These are phyloP conservation scores for Piprites chloris DNA, from an alignment of 2,113 vertebrate species.

Conservation along the genomic window DNA sequence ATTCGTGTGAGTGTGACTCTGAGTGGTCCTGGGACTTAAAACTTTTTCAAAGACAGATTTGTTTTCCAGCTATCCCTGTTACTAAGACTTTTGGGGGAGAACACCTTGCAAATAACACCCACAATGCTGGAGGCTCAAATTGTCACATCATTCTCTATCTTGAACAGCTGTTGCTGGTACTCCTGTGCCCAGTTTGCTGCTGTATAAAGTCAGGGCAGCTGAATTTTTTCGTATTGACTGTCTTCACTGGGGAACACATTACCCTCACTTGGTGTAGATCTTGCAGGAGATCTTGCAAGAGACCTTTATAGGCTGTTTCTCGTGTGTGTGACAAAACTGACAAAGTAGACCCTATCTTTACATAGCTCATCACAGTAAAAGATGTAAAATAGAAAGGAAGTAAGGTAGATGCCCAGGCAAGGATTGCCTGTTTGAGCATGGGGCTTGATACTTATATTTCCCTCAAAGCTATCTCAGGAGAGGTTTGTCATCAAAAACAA, in stretches of 20 bases:
- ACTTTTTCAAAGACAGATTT: background rate
- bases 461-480: background rate
- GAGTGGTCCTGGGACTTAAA: background rate
- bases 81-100: background rate
- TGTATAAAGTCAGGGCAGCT: background rate
- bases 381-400: background rate
- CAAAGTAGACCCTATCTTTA: background rate
- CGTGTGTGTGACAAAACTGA: background rate
- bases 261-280: background rate
- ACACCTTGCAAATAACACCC: background rate
- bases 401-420: background rate
- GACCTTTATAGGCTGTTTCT: background rate
- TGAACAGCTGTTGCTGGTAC: background rate
- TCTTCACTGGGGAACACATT: background rate
- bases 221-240: background rate
- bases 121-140: background rate
- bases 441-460: background rate
- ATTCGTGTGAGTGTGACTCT: background rate
- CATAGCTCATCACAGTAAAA: background rate
- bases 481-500: constrained; percentile 26
- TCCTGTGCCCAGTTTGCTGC: background rate
- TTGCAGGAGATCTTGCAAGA: background rate
- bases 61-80: background rate
- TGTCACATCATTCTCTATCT: background rate
- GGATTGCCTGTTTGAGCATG: background rate